Evolutionary conservation across 1,140 invertebrate species (phyloP).

Genomic region (Lepidurus arcticus): DNA sequence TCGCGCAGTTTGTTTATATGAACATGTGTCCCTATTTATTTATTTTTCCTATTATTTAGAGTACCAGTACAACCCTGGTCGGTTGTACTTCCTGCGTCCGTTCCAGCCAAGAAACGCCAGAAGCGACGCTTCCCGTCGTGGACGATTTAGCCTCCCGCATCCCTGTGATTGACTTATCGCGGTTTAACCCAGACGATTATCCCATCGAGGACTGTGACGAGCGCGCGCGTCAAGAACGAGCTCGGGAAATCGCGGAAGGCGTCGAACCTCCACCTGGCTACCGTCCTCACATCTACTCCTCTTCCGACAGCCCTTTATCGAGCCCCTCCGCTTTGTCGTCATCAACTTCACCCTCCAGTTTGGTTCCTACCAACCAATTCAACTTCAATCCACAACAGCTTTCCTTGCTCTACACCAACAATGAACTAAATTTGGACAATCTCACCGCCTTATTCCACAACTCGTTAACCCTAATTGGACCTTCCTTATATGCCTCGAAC

Average conservation of each 20-base stretch:
- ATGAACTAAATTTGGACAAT: constrained; percentile 54
- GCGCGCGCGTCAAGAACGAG: constrained; percentile 59
- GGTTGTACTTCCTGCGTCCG: background rate
- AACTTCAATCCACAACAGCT: background rate
- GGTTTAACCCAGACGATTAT: constrained; percentile 56
- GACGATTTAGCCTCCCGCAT: constrained; percentile 30
- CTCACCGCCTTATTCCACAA: constrained; percentile 54
- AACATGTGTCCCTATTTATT: background rate
- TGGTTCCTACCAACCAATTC: background rate
- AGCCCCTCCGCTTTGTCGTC: constrained; percentile 7
- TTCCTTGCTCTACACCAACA: background rate
- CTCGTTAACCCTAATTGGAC: constrained; percentile 14
- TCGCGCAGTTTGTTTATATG: background rate
- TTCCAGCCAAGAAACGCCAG: background rate
- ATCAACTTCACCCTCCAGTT: background rate
- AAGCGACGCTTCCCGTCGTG: constrained; percentile 25
- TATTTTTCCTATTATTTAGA: background rate
- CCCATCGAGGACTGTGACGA: constrained; percentile 61
- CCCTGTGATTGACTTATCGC: constrained; percentile 54
- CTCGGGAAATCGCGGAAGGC: constrained; percentile 68
- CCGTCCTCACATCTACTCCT: constrained; percentile 25
- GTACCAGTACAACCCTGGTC: background rate
- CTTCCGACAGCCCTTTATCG: constrained; percentile 15
- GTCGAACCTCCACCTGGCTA: constrained; percentile 51
- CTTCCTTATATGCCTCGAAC: constrained; percentile 20